Evolutionary conservation across 2,113 vertebrate genomes (phyloP), one percentile per base, ranked within the genome.

Genomic region (Mesocricetus auratus): DNA sequence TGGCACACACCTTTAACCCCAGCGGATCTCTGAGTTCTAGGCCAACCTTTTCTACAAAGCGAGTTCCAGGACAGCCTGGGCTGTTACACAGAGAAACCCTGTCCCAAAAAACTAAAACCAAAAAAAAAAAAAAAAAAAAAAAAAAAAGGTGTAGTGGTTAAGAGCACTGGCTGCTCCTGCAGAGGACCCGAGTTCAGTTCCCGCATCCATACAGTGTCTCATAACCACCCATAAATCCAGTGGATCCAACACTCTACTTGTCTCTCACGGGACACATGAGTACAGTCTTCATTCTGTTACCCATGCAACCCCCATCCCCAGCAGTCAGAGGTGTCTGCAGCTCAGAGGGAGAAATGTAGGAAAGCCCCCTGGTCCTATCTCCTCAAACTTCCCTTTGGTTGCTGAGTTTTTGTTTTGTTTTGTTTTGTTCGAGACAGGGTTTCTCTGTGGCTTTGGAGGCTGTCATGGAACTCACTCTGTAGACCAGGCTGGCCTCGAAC

Each of bases 321-420:
- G 53, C n/a, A n/a, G n/a, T n/a, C n/a, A 31, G 42, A 69, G 24
- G 11, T 1, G 56, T 9, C 21, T 15, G 0, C 5, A 24, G 53
- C 58, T 56, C 26, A 0, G 6, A 0, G 71, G 50, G 24, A 39
- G 86, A 74, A 22, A 15, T 36, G 0, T 4, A 10, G 94, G 78
- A 60, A 94, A 50, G 56, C 62, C 89, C 96, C 86, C 29, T 31
- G 24, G 71, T 60, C 66, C 58, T 45, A 3, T 0, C 64, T 92
- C 92, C 86, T 62, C 77, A 53, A 39, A 81, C 39, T 24, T 92
- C 1, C 31, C 71, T 96, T 96, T 62, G 50, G 53, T 89, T 86
- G 78, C 60, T 66, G 11, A 26, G 13, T 29, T 47, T 45, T 50
- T n/a, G n/a, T n/a, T n/a, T n/a, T n/a, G n/a, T n/a, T n/a, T n/a